phyloP scores from a whole-genome alignment of 1,140 invertebrate species.

The Heliconius eleuchia region DNA sequence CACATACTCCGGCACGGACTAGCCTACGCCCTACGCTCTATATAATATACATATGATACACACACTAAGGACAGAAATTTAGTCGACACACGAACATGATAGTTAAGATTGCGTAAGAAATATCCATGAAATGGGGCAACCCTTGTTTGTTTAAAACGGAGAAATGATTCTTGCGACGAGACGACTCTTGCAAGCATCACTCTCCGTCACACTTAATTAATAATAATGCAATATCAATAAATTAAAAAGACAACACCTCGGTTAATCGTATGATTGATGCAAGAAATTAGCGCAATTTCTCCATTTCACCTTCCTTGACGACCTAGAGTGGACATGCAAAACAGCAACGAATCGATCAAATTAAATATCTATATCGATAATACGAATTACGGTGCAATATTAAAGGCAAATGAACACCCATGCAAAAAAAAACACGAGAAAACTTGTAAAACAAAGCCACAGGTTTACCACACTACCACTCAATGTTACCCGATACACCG shows the following conservation, averaged over 20 bases:
- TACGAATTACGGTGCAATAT: constrained; percentile 75
- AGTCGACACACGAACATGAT: constrained; percentile 79
- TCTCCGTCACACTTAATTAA: constrained; percentile 59
- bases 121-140: constrained; percentile 81
- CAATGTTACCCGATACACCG: constrained; percentile 48
- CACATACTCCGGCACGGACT: constrained; percentile 74
- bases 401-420: constrained; percentile 78
- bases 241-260: constrained; percentile 44
- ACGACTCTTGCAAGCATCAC: constrained; percentile 43
- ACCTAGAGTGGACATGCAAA: constrained; percentile 76
- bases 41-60: constrained; percentile 52
- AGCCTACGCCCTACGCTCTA: constrained; percentile 61
- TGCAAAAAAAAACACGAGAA: constrained; percentile 72
- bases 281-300: constrained; percentile 54
- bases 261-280: constrained; percentile 61
- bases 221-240: constrained; percentile 37
- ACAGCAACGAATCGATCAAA: constrained; percentile 58
- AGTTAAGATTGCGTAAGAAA: constrained; percentile 76
- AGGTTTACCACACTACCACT: constrained; percentile 48
- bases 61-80: constrained; percentile 76
- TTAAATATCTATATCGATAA: constrained; percentile 71
- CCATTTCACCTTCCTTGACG: constrained; percentile 50
- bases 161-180: constrained; percentile 48
- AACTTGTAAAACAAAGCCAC: constrained; percentile 68
- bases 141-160: constrained; percentile 71